Evolutionary conservation across 2,888 invertebrate genomes (phyloP), one percentile per base, ranked within the genome.

Genomic region (Silvanus unidentatus): DNA sequence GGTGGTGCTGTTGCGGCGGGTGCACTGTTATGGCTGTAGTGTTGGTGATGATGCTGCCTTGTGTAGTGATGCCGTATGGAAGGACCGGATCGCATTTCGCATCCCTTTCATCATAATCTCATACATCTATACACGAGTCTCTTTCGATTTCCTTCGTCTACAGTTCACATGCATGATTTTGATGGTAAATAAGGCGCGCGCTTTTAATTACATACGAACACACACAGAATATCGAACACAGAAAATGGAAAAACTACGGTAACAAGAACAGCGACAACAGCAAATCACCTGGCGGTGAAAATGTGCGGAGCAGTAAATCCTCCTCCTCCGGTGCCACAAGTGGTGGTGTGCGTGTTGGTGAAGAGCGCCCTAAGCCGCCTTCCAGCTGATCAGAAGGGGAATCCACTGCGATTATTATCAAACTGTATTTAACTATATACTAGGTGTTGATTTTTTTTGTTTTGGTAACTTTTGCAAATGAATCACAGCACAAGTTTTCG

Each of bases 41-140:
- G 2, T 5, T 22, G 9, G 32, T 50, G 49, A 22, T 44, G 51
- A 43, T 48, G 54, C 42, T 47, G 54, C 43, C 49, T 50, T 41
- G 44, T 52, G 39, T 45, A 49, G 36, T 54, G 64, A 49, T 63
- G 58, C 57, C 59, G 59, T 54, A 62, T 56, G 59, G 65, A 65
- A 62, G 66, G 66, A 61, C 68, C 68, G 60, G 68, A 65, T 57
- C 68, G 68, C 69, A 69, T 69, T 58, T 64, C 69, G 66, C 58
- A 58, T 52, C 57, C 60, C 60, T 63, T 60, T 63, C 65, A 65
- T 57, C 46, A 52, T 54, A 53, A 52, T 45, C 49, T 48, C 39
- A 4, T 32, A 32, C n/a, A 32, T 22, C 8, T 22, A 22, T 22
- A 22, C 22, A 5, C 32, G 4, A 32, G 4, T 32, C 5, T 32